These are phyloP conservation scores for Pteruthius melanotis DNA, from an alignment of 2,113 vertebrate genomes.

Conservation along the genomic window DNA sequence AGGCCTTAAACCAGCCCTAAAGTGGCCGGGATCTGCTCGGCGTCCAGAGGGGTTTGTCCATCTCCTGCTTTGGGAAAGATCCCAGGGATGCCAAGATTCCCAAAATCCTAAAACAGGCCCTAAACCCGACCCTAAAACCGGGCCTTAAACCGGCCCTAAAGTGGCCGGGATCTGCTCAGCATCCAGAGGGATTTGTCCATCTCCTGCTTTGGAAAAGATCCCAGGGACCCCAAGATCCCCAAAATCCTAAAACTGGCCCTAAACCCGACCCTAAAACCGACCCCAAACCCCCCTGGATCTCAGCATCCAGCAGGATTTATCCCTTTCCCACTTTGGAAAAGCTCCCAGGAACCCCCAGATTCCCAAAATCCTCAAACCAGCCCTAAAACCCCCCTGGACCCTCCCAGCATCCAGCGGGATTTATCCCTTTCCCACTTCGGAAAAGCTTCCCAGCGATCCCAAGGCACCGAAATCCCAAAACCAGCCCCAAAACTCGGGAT, in stretches of 20 bases:
- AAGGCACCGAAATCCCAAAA: no score
- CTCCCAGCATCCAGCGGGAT: neutral
- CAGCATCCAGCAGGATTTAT: neutral
- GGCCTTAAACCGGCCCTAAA: neutral
- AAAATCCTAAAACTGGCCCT: neutral
- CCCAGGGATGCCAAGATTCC: rapidly evolving
- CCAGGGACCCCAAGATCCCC: rapidly evolving
- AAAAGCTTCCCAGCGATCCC: neutral
- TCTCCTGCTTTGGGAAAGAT: neutral
- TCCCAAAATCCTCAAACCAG: neutral
- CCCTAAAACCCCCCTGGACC: neutral
- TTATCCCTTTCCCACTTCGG: rapidly evolving
- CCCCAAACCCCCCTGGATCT: no score
- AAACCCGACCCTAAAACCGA: neutral
- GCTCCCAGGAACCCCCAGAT: rapidly evolving
- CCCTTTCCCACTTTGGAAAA: no score
- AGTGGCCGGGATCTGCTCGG: neutral
- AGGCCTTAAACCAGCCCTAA: neutral
- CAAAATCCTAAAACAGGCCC: neutral
- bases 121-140: neutral
- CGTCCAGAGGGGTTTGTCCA: neutral
- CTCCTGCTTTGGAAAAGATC: rapidly evolving
- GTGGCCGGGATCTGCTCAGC: no score
- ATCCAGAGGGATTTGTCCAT: neutral
- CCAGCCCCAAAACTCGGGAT: no score